A percentile compares a stretch with the other conserved stretches of the same genome.
phyloP scores from a whole-genome alignment of 1,140 invertebrate genomes.

The Ridgeia piscesae region DNA sequence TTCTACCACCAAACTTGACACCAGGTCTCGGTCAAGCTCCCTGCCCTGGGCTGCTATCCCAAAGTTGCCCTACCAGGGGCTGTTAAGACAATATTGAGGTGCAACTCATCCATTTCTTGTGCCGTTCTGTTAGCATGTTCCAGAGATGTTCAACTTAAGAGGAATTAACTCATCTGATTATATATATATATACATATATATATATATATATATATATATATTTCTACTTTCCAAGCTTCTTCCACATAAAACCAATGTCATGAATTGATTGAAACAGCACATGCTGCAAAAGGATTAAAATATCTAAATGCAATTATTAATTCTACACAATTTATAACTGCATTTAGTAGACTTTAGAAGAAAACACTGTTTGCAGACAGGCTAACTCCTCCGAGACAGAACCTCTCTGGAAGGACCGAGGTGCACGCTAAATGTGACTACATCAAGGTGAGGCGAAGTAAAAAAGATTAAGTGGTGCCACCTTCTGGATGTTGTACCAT shows the following conservation, averaged over 20 bases:
- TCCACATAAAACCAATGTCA: not conserved
- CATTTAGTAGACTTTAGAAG: not conserved
- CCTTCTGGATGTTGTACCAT: not conserved
- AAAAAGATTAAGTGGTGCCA: not conserved
- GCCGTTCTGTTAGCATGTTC: not conserved
- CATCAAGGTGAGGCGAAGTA: not conserved
- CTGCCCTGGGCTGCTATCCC: no score
- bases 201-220: not conserved
- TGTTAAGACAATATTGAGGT: not conserved
- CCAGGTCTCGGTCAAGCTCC: not conserved
- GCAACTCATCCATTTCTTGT: not conserved
- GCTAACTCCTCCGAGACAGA: not conserved
- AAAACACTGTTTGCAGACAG: not conserved
- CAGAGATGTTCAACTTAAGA: not conserved
- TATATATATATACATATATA: not conserved
- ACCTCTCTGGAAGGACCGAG: not conserved
- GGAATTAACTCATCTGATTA: not conserved
- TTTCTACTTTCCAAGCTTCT: not conserved
- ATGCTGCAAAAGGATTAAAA: not conserved
- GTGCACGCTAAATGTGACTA: not conserved
- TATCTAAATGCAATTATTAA: not conserved
- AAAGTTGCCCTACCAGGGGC: not conserved
- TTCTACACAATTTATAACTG: not conserved
- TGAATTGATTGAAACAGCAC: not conserved
- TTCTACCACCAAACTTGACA: not conserved